Base-by-base conservation (phyloP, 2,797 vertebrate species). In the Champsocephalus esox region DNA sequence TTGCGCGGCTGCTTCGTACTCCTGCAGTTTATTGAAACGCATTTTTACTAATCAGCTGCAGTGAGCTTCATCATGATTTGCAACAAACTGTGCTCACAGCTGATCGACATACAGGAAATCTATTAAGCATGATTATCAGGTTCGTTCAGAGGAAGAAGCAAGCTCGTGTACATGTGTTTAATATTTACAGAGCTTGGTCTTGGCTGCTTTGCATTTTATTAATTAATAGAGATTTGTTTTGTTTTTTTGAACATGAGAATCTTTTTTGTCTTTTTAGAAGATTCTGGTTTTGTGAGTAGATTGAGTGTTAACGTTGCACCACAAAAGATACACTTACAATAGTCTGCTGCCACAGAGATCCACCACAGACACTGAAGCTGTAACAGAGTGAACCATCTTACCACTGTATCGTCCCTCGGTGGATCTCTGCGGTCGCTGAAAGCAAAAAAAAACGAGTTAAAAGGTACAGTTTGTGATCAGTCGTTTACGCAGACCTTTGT, bases 191-290 rank as follows among this genome's bases (percentile, higher is more conserved):
- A 90, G 88, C 88, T 77, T 58, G 82, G 80, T 86, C 77, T 83
- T 70, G 83, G 79, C 90, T 92, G 91, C 86, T 90, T 90, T 88
- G 81, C 89, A 87, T 91, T 91, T 68, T 87, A 86, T 87, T 71
- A 84, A 82, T 88, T 88, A 83, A 66, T 81, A 83, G 73, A 88
- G 62, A 74, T 70, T 73, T 71, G 77, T 64, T 58, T 64, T 61
- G 12, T 58, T 77, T 64, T 56, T 43, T 77, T 66, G 57, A 62
- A 79, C 75, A 70, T 19, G 66, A 73, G 57, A 87, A 75, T 84
- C 75, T 75, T 46, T 80, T 84, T 60, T 71, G 63, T 85, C 38
- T 38, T 51, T 71, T 87, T 82, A 63, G 65, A 87, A 80, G 79
- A 72, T 82, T 84, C 52, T 71, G 34, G 70, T 80, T 81, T 83